phyloP scores from a whole-genome alignment of 2,888 invertebrate genomes.

The Augiades crinisus region DNA sequence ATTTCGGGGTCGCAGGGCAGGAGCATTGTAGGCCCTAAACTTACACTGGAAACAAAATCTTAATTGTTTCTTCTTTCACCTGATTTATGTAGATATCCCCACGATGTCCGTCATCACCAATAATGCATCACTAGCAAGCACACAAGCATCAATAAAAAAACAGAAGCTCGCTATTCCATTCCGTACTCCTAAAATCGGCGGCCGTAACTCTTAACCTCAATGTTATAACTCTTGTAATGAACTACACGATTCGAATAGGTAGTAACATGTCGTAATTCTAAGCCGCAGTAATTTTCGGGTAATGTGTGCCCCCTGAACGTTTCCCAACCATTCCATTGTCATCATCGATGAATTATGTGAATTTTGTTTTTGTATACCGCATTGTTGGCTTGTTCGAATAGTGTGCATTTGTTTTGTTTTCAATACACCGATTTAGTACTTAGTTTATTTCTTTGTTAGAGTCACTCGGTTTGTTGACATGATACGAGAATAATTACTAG shows the following conservation, averaged over 20 bases:
- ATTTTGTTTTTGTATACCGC: slow-evolving; percentile 26
- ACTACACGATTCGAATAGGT: not conserved
- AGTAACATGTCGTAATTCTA: slow-evolving; percentile 2
- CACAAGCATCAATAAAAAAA: too few relatives aligned
- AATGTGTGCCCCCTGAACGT: slow-evolving; percentile 14
- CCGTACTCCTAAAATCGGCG: too few relatives aligned
- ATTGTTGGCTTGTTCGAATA: slow-evolving; percentile 24
- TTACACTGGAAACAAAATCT: too few relatives aligned
- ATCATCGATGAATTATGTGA: slow-evolving; percentile 27
- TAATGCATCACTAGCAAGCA: too few relatives aligned
- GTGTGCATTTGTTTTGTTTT: slow-evolving; percentile 25
- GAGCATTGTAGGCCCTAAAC: too few relatives aligned
- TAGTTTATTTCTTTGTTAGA: slow-evolving; percentile 24
- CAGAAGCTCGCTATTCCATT: too few relatives aligned
- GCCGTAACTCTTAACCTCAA: too few relatives aligned
- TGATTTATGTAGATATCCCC: too few relatives aligned
- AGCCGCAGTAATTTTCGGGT: slow-evolving; percentile 23
- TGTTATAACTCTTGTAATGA: too few relatives aligned
- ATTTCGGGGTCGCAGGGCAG: too few relatives aligned
- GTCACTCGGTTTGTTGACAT: slow-evolving; percentile 12
- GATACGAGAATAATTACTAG: slow-evolving; percentile 3
- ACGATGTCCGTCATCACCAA: too few relatives aligned
- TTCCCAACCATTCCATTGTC: slow-evolving; percentile 27
- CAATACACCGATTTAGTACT: slow-evolving; percentile 26
- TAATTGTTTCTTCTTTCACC: too few relatives aligned